Base-by-base conservation (phyloP, 2,113 vertebrate species). In the Proteles cristata region DNA sequence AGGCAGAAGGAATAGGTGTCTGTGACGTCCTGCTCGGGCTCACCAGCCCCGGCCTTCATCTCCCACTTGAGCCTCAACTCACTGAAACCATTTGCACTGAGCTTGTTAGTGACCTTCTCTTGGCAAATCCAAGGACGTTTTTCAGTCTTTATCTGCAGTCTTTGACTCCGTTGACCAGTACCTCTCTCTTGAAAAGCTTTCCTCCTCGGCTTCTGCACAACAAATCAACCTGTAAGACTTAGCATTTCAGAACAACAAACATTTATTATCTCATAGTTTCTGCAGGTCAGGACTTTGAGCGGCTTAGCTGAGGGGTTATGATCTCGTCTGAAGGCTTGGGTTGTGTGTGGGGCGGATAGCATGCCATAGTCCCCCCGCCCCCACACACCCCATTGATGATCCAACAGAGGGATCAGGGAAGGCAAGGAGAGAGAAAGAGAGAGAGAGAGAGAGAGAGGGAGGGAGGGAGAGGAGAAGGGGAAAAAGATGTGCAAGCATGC, bases 151-250 rank as follows among this genome's bases (percentile, higher is more conserved):
- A 33, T 65, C 63, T 88, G 53, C 74, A 93, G 35, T 53, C 76
- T 84, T 91, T 61, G 82, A 81, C 35, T 94, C 85, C n/a, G 35
- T 39, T 45, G 50, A 71, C 45, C 53, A 79, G 21, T 45, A 71
- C 31, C 11, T 84, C n/a, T 85, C 48, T 92, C n/a, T 85, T 61
- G 16, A 87, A 89, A 94, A 63, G 39, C 50, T 94, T 96, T 88
- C 73, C 77, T 88, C 50, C 31, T 79, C 73, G 39, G 61, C 73
- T 82, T 94, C 65, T 77, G 61, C 1, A 16, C 87, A 86, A 82
- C 16, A 68, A 61, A 93, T 88, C 55, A 77, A 77, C 61, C n/a
- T 77, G 74, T 31, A 1, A 93, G 73, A 82, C 23, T 79, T 77
- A 63, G 43, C 26, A 35, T 93, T 35, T 84, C 43, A 87, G 39